A percentile compares a stretch with the other conserved stretches of the same genome.
phyloP scores from a whole-genome alignment of 1,140 invertebrate species.

The Acromyrmex charruanus region DNA sequence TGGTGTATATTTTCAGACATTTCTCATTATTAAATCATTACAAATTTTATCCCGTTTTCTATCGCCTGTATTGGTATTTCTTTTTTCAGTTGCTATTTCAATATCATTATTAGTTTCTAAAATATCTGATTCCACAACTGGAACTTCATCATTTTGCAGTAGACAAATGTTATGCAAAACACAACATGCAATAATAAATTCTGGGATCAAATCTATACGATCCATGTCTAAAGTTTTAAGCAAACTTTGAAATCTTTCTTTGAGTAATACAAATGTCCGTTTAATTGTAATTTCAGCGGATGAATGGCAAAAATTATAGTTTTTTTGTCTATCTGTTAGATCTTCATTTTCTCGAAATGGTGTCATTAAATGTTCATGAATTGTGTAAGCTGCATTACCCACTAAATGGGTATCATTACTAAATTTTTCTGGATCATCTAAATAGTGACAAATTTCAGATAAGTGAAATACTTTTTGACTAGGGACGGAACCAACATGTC shows the following conservation, averaged over 20 bases:
- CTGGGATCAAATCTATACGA: neutral
- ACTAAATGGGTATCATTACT: neutral
- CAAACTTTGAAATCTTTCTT: neutral
- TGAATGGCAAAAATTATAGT: conserved; percentile 2
- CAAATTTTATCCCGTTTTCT: neutral
- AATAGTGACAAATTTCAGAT: conserved; percentile 9
- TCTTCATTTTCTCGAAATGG: neutral
- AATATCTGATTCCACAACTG: neutral
- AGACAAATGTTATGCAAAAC: neutral
- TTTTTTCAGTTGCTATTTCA: neutral
- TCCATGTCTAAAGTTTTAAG: neutral
- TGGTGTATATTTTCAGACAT: too few relatives aligned
- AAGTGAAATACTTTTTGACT: neutral
- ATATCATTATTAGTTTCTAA: neutral
- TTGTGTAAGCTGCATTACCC: conserved; percentile 1
- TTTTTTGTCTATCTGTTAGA: conserved; percentile 13
- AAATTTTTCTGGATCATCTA: conserved; percentile 9
- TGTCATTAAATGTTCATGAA: conserved; percentile 21
- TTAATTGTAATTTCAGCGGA: neutral
- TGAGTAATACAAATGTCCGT: neutral
- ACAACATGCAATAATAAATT: neutral
- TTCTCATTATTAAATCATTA: neutral
- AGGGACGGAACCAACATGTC: conserved; percentile 2
- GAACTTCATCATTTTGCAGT: neutral
- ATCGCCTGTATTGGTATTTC: neutral